Conservation (phyloP, 2,797 vertebrate species). For the Bucorvus abyssinicus region DNA sequence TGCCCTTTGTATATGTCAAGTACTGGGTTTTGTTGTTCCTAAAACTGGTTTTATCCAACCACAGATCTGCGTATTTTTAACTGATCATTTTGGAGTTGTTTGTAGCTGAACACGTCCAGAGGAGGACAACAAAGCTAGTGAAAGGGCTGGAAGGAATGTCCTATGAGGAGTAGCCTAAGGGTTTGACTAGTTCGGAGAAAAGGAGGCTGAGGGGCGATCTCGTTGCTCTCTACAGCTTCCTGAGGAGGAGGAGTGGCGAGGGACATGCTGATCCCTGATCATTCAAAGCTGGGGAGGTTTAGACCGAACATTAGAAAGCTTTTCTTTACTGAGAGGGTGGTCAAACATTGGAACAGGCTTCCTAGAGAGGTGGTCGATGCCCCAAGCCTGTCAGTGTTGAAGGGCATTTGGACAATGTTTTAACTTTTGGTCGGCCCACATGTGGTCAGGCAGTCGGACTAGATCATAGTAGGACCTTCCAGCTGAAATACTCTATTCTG, state of each 20-base stretch:
- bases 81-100: no score
- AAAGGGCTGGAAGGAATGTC: not conserved
- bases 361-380: not conserved
- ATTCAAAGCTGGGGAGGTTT: not conserved
- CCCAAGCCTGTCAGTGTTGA: not conserved
- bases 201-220: not conserved
- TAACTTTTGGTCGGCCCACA: not conserved
- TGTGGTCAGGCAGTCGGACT: not conserved
- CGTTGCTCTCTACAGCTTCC: not conserved
- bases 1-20: no score
- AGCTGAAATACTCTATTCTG: not conserved
- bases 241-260: not conserved
- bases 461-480: not conserved
- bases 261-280: not conserved
- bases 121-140: not conserved
- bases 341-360: not conserved
- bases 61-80: no score
- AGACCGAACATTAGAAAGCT: not conserved
- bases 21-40: no score
- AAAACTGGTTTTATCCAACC: no score
- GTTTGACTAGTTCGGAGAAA: not conserved
- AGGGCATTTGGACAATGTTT: not conserved
- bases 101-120: not conserved
- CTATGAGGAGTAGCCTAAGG: no score
- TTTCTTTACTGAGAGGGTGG: fast-evolving